Conservation (phyloP, 1,140 invertebrate genomes). For the Formica exsecta region DNA sequence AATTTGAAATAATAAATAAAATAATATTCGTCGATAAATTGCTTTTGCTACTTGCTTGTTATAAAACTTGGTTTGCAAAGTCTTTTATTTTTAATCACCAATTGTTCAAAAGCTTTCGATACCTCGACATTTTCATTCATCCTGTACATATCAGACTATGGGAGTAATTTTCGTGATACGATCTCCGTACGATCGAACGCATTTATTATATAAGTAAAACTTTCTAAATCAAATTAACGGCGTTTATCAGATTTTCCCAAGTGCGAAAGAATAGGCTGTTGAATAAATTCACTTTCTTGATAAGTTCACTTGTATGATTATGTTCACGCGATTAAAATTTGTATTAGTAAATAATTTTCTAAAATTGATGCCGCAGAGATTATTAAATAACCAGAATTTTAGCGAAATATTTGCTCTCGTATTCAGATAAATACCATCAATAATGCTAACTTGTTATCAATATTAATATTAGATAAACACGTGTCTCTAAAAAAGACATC, state of each 20-base stretch:
- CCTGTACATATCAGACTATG: no score
- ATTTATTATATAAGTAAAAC: not conserved
- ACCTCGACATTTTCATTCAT: not conserved
- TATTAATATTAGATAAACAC: not conserved
- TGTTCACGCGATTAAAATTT: conserved; percentile 17
- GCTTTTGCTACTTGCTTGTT: not conserved
- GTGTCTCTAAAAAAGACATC: no score
- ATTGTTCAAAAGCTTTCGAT: no score
- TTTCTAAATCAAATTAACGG: conserved; percentile 32
- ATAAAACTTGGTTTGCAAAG: not conserved
- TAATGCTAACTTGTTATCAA: not conserved
- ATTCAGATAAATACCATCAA: not conserved
- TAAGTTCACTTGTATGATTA: no score
- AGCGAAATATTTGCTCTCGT: not conserved
- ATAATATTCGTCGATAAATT: not conserved
- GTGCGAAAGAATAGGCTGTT: conserved; percentile 9
- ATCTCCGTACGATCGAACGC: not conserved
- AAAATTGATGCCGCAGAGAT: not conserved
- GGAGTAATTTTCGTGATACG: not conserved
- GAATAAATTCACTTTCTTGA: not conserved
- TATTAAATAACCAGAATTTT: conserved; percentile 26
- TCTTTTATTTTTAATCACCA: not conserved
- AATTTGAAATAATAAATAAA: no score
- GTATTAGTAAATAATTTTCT: not conserved
- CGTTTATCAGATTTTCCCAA: not conserved